phyloP scores from a whole-genome alignment of 2,797 vertebrate genomes.

The Uromys caudimaculatus region DNA sequence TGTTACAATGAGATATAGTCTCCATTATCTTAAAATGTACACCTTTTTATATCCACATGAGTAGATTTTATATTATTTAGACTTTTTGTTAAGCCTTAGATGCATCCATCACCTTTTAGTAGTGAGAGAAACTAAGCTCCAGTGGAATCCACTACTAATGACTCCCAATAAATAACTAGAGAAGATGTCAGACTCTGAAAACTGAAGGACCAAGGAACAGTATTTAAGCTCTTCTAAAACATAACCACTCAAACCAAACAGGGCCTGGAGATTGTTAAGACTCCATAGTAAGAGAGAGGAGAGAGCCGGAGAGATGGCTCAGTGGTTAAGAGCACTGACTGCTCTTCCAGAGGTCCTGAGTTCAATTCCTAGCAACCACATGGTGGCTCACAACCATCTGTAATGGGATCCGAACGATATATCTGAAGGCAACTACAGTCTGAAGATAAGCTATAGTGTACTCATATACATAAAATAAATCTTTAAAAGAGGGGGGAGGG shows the following conservation, averaged over 20 bases:
- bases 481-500: background rate
- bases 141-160: background rate
- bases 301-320: background rate
- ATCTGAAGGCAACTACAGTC: background rate
- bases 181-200: background rate
- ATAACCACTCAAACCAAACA: conserved; percentile 29
- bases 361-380: background rate
- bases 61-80: background rate
- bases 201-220: background rate
- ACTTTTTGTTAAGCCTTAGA: background rate
- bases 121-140: background rate
- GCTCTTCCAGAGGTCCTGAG: background rate
- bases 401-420: background rate
- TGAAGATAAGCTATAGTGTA: background rate
- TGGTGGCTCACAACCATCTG: background rate
- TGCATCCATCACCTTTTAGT: conserved; percentile 6
- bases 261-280: background rate
- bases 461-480: background rate
- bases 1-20: background rate
- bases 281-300: background rate
- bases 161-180: background rate
- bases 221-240: conserved; percentile 12
- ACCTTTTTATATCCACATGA: background rate
- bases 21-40: conserved; percentile 23
- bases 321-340: background rate